Percentiles rank a stretch among this genome's conserved stretches.
Evolutionary conservation across 2,888 invertebrate genomes (phyloP).

Genomic region (Erebia epiphron): DNA sequence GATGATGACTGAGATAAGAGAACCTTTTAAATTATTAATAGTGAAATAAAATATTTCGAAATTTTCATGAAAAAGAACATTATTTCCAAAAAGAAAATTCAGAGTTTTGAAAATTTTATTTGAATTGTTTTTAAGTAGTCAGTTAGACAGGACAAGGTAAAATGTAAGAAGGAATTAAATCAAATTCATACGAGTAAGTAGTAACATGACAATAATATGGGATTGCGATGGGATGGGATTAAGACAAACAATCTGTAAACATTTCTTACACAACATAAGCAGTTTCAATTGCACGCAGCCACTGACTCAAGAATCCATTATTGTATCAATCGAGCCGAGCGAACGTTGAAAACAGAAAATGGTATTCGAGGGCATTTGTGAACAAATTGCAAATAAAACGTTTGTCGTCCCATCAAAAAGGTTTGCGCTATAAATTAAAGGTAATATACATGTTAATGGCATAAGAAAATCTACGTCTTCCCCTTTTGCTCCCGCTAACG

Average conservation of each 20-base stretch:
- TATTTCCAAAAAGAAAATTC: too few species aligned
- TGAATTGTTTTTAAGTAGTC: too few species aligned
- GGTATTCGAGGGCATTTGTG: slow-evolving; percentile 47
- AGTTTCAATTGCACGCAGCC: slow-evolving; percentile 16
- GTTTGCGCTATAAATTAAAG: slow-evolving; percentile 68
- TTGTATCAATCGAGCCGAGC: slow-evolving; percentile 38
- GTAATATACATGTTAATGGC: slow-evolving; percentile 77
- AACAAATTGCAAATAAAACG: slow-evolving; percentile 62
- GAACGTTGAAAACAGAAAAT: slow-evolving; percentile 39
- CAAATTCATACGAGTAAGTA: too few species aligned
- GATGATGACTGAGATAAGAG: too few species aligned
- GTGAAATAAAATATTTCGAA: too few species aligned
- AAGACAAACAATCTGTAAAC: neutral
- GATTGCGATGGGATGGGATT: too few species aligned
- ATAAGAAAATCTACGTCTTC: slow-evolving; percentile 71
- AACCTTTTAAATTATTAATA: too few species aligned
- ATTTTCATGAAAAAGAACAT: too few species aligned
- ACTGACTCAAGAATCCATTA: slow-evolving; percentile 33
- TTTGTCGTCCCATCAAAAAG: slow-evolving; percentile 63
- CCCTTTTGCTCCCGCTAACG: slow-evolving; percentile 57
- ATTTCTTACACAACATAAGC: neutral
- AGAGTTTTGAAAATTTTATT: too few species aligned
- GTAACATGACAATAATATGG: neutral
- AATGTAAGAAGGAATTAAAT: too few species aligned
- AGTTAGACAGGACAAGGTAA: too few species aligned